phyloP scores from a whole-genome alignment of 2,113 vertebrate genomes.

The Corvus cornix region DNA sequence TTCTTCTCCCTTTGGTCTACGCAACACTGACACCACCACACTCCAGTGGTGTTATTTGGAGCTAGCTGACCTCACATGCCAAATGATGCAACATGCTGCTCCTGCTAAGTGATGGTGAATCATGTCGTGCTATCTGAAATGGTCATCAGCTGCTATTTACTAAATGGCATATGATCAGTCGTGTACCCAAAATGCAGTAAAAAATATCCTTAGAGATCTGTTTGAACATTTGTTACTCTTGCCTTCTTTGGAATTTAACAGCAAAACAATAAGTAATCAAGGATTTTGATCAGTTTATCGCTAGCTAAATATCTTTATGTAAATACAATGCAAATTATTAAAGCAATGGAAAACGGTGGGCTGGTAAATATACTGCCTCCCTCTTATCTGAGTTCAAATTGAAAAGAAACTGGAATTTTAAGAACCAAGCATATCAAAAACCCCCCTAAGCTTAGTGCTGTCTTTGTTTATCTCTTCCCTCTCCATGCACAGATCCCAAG shows the following conservation, averaged over 20 bases:
- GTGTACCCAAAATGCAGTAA: not conserved
- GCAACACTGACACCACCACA: not conserved
- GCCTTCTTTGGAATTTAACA: not conserved
- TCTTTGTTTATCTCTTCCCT: not conserved
- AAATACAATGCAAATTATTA: not conserved
- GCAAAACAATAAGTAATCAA: not conserved
- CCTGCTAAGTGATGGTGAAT: not conserved
- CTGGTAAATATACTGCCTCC: not conserved
- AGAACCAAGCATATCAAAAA: not conserved
- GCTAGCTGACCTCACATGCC: not conserved
- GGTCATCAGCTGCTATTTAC: not conserved
- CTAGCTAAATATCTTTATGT: not conserved
- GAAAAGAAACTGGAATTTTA: not conserved
- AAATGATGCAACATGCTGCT: not conserved
- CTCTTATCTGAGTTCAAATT: not conserved
- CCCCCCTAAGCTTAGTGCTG: accelerated
- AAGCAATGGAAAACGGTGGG: not conserved
- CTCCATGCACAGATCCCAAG: not conserved
- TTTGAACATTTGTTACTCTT: not conserved
- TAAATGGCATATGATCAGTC: not conserved
- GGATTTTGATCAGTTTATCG: not conserved
- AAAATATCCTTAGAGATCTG: not conserved
- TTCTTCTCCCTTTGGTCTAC: not conserved
- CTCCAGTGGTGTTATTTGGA: not conserved
- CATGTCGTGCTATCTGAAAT: not conserved